Base-by-base conservation (phyloP, 2,113 vertebrate species). In the Gymnogyps californianus region DNA sequence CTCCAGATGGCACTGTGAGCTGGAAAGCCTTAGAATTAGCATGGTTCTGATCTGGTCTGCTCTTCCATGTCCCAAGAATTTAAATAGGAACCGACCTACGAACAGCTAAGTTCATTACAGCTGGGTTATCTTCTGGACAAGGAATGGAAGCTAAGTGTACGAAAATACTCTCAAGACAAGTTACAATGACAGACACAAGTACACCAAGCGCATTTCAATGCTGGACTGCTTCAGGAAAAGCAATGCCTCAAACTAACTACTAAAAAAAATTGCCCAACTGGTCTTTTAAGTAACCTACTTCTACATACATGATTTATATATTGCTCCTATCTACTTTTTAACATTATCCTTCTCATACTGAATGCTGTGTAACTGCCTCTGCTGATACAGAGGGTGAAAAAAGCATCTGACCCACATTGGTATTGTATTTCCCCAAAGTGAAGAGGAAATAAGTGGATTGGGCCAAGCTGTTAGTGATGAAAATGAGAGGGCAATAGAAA, bases 11-110 rank as follows among this genome's bases (percentile, higher is more conserved):
- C 87, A 87, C 74, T n/a, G 70, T 75, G 87, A 96, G 93, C 91
- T 95, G 81, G 89, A 96, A 95, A 96, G 96, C 89, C 93, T 85
- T 81, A 51, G 96, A 97, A 96, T 97, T 95, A 97, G 87, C 6
- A 9, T 65, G 49, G 84, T 88, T 96, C 81, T 97, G 81, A 97
- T 93, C 95, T 76, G 57, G 89, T 52, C 87, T 87, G 61, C 52
- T 94, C 66, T 82, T 49, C 89, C 71, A 55, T 5, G 13, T 87
- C 84, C 74, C 91, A 77, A 25, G 94, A 96, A 76, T 93, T 87
- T 96, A 97, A 96, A 96, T 11, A 93, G 54, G 81, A 91, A 79
- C 72, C 95, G 94, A 87, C 65, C 91, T 42, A 94, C 55, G 24
- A 89, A 80, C 24, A 72, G 74, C 31, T 97, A 96, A 96, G 78